These are phyloP conservation scores for Drosophila tripunctata DNA, from an alignment of 2,888 invertebrate species.

Conservation along the genomic window DNA sequence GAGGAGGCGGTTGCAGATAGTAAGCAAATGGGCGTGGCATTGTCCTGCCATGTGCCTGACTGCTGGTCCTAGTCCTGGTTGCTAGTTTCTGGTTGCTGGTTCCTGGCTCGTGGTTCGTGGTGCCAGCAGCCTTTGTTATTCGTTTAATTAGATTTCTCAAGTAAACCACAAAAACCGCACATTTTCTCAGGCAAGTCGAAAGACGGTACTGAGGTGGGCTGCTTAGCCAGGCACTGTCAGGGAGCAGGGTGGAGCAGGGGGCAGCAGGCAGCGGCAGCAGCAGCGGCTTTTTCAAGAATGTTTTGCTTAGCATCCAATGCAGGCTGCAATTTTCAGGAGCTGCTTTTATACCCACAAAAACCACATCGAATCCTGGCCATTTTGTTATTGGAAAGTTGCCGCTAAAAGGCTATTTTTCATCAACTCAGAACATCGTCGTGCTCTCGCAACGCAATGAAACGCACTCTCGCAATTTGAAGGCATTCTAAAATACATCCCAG, in stretches of 20 bases:
- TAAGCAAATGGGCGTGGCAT: conserved; percentile 21
- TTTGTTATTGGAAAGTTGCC: conserved; percentile 64
- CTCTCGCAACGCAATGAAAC: conserved; percentile 18
- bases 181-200: conserved; percentile 67
- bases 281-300: conserved; percentile 45
- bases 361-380: conserved; percentile 45
- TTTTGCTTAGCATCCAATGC: conserved; percentile 49
- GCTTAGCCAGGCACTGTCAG: conserved; percentile 12
- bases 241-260: too few species aligned
- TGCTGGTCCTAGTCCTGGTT: too few species aligned
- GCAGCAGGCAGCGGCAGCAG: too few species aligned
- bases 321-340: conserved; percentile 57
- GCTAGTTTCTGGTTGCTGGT: background rate
- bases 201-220: conserved; percentile 15
- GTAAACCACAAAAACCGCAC: conserved; percentile 77
- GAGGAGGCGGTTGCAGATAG: background rate
- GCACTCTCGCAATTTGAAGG: conserved; percentile 21
- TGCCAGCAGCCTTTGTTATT: conserved; percentile 59
- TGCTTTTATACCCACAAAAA: conserved; percentile 32
- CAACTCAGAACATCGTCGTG: conserved; percentile 34
- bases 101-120: background rate
- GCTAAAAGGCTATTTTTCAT: conserved; percentile 67
- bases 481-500: background rate
- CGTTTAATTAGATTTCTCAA: conserved; percentile 80
- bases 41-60: conserved; percentile 32